phyloP scores from a whole-genome alignment of 2,888 invertebrate species.

The Nomada fucata region DNA sequence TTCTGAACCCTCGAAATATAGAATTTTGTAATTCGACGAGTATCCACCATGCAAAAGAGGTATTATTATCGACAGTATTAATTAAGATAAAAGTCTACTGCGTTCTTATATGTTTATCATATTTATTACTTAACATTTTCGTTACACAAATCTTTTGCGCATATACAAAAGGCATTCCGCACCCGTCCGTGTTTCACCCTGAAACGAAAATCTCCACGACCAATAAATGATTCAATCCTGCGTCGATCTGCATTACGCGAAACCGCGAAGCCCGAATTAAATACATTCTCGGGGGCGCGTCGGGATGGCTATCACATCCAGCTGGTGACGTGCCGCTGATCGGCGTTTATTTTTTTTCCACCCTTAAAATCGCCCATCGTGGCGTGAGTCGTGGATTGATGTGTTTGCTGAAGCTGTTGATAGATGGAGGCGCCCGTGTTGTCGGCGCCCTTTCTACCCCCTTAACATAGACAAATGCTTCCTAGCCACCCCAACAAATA shows the following conservation, averaged over 20 bases:
- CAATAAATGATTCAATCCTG: background rate
- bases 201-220: background rate
- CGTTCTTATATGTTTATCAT: no score
- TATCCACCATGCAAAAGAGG: no score
- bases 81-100: no score
- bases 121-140: no score
- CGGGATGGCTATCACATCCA: no score
- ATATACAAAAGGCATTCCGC: no score
- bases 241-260: background rate
- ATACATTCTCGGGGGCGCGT: no score
- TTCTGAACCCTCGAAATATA: no score
- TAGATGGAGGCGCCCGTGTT: conserved; percentile 80
- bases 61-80: no score
- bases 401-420: conserved; percentile 80
- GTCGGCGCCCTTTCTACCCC: conserved; percentile 77
- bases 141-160: no score
- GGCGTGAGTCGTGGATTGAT: conserved; percentile 80
- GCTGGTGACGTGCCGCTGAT: conserved; percentile 46
- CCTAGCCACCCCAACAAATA: conserved; percentile 77
- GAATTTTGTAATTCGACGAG: no score
- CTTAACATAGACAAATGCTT: conserved; percentile 81
- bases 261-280: background rate
- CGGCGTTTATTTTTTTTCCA: conserved; percentile 73
- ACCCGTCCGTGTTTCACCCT: no score
- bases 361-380: conserved; percentile 77